phyloP scores from a whole-genome alignment of 2,797 vertebrate species.

The Paedocypris micromegethes region DNA sequence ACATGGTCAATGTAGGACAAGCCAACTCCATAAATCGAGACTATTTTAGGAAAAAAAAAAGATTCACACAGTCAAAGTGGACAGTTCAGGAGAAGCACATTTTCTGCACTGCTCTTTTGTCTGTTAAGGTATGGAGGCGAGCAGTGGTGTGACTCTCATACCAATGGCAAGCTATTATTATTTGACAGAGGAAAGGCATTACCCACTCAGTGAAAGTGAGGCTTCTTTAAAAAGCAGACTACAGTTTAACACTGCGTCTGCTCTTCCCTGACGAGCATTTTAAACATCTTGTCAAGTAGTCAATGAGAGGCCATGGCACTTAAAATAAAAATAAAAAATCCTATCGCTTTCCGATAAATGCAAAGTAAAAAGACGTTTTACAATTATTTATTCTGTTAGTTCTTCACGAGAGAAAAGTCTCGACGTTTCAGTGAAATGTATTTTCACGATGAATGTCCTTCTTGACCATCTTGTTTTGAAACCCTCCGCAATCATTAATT shows the following conservation, averaged over 20 bases:
- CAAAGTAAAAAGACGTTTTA: slow-evolving; percentile 8
- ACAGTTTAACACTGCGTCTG: slow-evolving; percentile 35
- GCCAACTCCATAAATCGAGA: too few species aligned
- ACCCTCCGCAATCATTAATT: slow-evolving; percentile 3
- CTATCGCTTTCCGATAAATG: slow-evolving; percentile 8
- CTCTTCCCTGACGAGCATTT: slow-evolving; percentile 19
- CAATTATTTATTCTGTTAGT: slow-evolving; percentile 12
- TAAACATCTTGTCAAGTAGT: slow-evolving; percentile 26
- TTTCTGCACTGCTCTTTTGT: slow-evolving; percentile 36
- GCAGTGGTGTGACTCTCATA: slow-evolving; percentile 23
- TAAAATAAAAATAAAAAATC: slow-evolving; percentile 22
- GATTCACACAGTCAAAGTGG: not conserved
- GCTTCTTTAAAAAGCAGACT: slow-evolving; percentile 31
- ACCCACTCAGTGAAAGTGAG: slow-evolving; percentile 36
- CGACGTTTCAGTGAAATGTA: too few species aligned
- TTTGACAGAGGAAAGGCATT: slow-evolving; percentile 37
- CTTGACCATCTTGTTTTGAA: too few species aligned
- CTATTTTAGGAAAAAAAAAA: too few species aligned
- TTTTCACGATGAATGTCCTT: too few species aligned
- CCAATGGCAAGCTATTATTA: slow-evolving; percentile 40
- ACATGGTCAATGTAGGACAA: too few species aligned
- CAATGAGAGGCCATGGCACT: slow-evolving; percentile 27
- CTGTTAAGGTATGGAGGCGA: slow-evolving; percentile 21
- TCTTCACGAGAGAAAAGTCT: too few species aligned
- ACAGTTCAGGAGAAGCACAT: slow-evolving; percentile 18